phyloP scores from a whole-genome alignment of 2,113 vertebrate genomes.

The Polypterus senegalus region DNA sequence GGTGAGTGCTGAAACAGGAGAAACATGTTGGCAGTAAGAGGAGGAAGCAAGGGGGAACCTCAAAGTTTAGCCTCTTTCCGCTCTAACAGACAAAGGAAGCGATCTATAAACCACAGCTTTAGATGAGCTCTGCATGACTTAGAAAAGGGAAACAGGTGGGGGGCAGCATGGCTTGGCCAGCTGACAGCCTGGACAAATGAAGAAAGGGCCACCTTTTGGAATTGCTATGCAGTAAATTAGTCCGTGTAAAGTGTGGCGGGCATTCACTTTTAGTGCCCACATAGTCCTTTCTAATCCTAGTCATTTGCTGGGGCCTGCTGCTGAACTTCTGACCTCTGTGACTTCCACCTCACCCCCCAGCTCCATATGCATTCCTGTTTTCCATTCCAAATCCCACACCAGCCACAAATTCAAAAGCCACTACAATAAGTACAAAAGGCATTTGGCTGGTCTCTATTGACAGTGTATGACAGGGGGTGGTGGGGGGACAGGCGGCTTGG shows the following conservation, averaged over 20 bases:
- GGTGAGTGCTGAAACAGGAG: background rate
- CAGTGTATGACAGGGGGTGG: constrained; percentile 28
- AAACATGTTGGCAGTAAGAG: background rate
- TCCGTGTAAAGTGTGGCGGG: too few relatives aligned
- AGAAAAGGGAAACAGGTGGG: too few relatives aligned
- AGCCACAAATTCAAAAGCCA: constrained; percentile 34
- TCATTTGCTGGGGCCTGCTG: too few relatives aligned
- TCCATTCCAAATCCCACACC: constrained; percentile 16
- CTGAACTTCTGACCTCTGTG: constrained; percentile 26
- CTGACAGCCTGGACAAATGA: too few relatives aligned
- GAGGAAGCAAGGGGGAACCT: background rate
- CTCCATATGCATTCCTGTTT: constrained; percentile 7
- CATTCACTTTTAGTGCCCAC: too few relatives aligned
- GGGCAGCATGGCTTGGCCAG: too few relatives aligned
- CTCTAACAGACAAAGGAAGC: constrained; percentile 26
- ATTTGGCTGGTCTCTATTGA: constrained; percentile 36
- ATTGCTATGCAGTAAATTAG: too few relatives aligned
- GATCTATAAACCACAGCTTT: constrained; percentile 29
- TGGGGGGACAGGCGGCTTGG: constrained; percentile 33
- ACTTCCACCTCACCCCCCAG: constrained; percentile 16
- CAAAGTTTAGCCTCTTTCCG: constrained; percentile 17
- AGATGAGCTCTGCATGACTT: too few relatives aligned
- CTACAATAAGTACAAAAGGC: constrained; percentile 41
- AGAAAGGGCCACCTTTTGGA: too few relatives aligned
- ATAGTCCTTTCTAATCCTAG: too few relatives aligned